Conservation (phyloP, 2,888 invertebrate species). For the Lasioglossum villosulum region DNA sequence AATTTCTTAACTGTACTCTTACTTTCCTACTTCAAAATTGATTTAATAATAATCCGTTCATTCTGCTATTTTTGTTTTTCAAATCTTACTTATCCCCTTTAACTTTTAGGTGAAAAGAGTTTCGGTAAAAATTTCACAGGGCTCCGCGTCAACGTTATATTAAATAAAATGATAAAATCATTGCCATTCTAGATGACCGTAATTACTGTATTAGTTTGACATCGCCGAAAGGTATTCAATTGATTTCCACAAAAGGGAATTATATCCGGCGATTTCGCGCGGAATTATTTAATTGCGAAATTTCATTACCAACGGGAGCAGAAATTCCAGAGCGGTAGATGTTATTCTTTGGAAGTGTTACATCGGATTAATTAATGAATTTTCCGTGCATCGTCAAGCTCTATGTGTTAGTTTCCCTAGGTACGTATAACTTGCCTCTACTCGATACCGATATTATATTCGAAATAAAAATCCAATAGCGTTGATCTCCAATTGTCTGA, state of each 20-base stretch:
- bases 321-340: background rate
- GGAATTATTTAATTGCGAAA: background rate
- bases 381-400: background rate
- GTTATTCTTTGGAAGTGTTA: background rate
- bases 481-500: background rate
- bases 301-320: background rate
- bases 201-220: background rate
- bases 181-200: background rate
- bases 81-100: background rate
- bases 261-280: background rate
- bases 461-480: background rate
- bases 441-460: background rate
- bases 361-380: background rate
- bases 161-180: background rate
- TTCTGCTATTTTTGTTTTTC: background rate
- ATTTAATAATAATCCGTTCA: background rate
- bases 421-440: background rate
- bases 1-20: background rate
- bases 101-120: background rate
- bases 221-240: background rate
- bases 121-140: background rate
- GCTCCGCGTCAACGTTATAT: background rate
- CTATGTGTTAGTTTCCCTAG: background rate
- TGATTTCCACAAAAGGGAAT: background rate
- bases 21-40: background rate